Evolutionary conservation across 2,888 invertebrate genomes (phyloP), one percentile per base, ranked within the genome.

Genomic region (Cheilosia scutellata): DNA sequence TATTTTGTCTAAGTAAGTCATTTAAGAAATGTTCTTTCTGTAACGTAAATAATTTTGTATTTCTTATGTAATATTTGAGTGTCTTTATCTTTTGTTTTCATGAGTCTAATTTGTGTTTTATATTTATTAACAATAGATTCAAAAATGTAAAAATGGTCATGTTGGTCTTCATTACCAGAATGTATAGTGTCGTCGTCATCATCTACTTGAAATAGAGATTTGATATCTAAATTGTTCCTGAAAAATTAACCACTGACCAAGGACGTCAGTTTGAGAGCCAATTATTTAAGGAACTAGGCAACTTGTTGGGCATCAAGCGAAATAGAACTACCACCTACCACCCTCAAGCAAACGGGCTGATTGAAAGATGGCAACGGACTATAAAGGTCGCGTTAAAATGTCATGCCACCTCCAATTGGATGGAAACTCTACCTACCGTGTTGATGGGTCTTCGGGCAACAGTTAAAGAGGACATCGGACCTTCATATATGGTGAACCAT

Each of bases 61-160:
- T 63, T 63, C 16, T 25, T 31, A 33, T 44, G 31, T 33, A 63
- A 49, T 29, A 16, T 49, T 49, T 49, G 2, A n/a, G 31, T 20
- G 16, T 47, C 29, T 13, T 44, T 62, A n/a, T n/a, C n/a, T n/a
- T n/a, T 44, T 13, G 27, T 47, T 63, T 49, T 31, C 25, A 49
- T 47, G n/a, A n/a, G n/a, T 33, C 63, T 49, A 33, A 63, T 63
- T 49, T 49, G 63, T 31, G 27, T 63, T 5, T 29, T 31, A 25
- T 63, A 63, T 63, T 49, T 63, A 9, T 63, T 63, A 33, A 63
- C 33, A 33, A 63, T 49, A 9, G 44, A 29, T n/a, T 63, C 47
- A 47, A 11, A 31, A 29, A 49, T 63, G 13, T 29, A n/a, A 63
- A 63, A 63, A 47, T 63, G 44, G 16, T 63, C 63, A 47, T 47